Percentiles rank a stretch among this genome's conserved stretches.
These are phyloP conservation scores for Danaus chrysippus DNA, from an alignment of 2,888 invertebrate species.

Conservation along the genomic window DNA sequence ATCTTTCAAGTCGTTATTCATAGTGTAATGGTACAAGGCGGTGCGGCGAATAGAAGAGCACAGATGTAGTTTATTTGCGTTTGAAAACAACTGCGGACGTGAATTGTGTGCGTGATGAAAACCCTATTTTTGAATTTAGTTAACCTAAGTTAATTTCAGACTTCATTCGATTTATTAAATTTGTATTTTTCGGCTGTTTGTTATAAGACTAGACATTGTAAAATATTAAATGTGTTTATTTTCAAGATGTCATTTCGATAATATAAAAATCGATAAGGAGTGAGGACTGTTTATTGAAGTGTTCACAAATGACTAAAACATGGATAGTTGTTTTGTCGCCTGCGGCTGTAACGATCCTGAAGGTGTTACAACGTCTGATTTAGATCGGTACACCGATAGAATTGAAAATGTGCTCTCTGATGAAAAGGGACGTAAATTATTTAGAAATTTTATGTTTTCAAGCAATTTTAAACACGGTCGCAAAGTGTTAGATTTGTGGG, in stretches of 20 bases:
- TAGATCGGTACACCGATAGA: constrained; percentile 73
- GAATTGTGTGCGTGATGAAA: constrained; percentile 41
- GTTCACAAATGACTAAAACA: constrained; percentile 52
- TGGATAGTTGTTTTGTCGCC: constrained; percentile 72
- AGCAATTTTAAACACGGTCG: constrained; percentile 63
- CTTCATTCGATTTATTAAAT: too few species aligned
- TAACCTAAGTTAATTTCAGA: constrained; percentile 61
- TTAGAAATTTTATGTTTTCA: constrained; percentile 70
- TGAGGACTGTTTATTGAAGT: constrained; percentile 42
- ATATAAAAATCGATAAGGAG: constrained; percentile 55
- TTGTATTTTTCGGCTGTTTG: too few species aligned
- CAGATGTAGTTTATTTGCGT: constrained; percentile 61
- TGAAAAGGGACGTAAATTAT: constrained; percentile 66
- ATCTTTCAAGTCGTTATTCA: constrained; percentile 20
- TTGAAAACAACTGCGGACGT: constrained; percentile 40
- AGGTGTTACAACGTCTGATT: constrained; percentile 67
- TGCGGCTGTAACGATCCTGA: constrained; percentile 70
- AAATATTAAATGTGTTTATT: background rate
- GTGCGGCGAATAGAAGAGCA: constrained; percentile 22
- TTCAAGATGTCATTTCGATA: constrained; percentile 13
- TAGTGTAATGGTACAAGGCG: constrained; percentile 22
- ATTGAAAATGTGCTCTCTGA: constrained; percentile 73
- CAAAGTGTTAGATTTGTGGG: constrained; percentile 63
- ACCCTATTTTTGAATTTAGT: constrained; percentile 58
- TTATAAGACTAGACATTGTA: too few species aligned